Conservation (phyloP, 2,797 vertebrate genomes). For the Anabas testudineus region DNA sequence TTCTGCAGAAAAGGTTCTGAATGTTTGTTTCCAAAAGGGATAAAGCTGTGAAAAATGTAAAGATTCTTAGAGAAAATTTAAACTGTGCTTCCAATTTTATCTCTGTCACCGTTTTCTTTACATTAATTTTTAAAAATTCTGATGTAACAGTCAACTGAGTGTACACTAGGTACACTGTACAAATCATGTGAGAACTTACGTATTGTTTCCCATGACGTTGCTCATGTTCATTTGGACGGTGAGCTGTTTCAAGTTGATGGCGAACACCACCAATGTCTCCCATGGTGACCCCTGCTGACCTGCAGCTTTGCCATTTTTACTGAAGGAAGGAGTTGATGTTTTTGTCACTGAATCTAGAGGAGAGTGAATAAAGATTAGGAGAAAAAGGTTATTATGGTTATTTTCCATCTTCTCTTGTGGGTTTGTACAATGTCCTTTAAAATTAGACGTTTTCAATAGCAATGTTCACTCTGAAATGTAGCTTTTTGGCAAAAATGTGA, state of each 20-base stretch:
- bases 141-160: background rate
- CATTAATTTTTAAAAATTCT: background rate
- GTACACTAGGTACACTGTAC: background rate
- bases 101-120: background rate
- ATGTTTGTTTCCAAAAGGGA: background rate
- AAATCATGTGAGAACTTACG: slow-evolving; percentile 83
- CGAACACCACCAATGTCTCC: slow-evolving; percentile 98
- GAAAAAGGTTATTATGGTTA: fast-evolving
- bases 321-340: slow-evolving; percentile 92
- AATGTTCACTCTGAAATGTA: too few species aligned
- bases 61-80: background rate
- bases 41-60: background rate
- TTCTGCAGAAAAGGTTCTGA: background rate
- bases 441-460: background rate
- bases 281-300: slow-evolving; percentile 95
- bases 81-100: background rate
- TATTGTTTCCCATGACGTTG: slow-evolving; percentile 99
- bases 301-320: slow-evolving; percentile 90
- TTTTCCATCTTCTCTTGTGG: background rate
- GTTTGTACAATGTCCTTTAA: background rate
- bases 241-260: slow-evolving; percentile 97
- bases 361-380: background rate
- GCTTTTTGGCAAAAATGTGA: background rate
- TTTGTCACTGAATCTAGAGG: slow-evolving; percentile 90
- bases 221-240: slow-evolving; percentile 99